Evolutionary conservation across 1,140 invertebrate species (phyloP).

Genomic region (Homalodisca vitripennis): DNA sequence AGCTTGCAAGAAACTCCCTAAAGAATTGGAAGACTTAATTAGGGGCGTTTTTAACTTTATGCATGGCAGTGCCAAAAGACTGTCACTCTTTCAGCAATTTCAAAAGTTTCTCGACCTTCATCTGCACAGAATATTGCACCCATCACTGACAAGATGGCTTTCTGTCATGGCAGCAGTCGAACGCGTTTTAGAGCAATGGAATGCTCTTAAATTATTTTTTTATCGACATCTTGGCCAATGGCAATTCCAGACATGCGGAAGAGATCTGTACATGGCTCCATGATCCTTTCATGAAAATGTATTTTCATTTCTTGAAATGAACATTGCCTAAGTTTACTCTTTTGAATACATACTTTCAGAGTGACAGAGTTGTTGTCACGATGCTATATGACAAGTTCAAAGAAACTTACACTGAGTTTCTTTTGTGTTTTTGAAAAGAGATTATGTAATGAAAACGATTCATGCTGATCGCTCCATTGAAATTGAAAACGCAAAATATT

Average conservation of each 20-base stretch:
- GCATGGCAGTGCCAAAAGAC: slow-evolving; percentile 44
- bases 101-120: slow-evolving; percentile 1
- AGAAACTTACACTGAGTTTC: slow-evolving; percentile 24
- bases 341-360: slow-evolving; percentile 38
- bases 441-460: slow-evolving; percentile 20
- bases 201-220: slow-evolving; percentile 2
- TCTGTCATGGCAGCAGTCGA: too few species aligned
- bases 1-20: slow-evolving; percentile 45
- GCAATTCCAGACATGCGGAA: slow-evolving; percentile 34
- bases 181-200: slow-evolving; percentile 37
- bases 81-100: slow-evolving; percentile 34
- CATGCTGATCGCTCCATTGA: background rate
- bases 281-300: slow-evolving; percentile 37
- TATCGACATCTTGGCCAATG: slow-evolving; percentile 30
- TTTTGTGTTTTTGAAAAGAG: slow-evolving; percentile 25
- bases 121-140: background rate
- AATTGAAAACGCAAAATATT: slow-evolving; percentile 1
- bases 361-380: slow-evolving; percentile 33
- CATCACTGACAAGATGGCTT: background rate
- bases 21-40: slow-evolving; percentile 42
- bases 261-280: slow-evolving; percentile 34
- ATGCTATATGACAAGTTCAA: slow-evolving; percentile 30
- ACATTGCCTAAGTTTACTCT: slow-evolving; percentile 38
- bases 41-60: slow-evolving; percentile 40
- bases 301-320: slow-evolving; percentile 39